phyloP scores from a whole-genome alignment of 2,888 invertebrate species.

The Charanyca ferruginea region DNA sequence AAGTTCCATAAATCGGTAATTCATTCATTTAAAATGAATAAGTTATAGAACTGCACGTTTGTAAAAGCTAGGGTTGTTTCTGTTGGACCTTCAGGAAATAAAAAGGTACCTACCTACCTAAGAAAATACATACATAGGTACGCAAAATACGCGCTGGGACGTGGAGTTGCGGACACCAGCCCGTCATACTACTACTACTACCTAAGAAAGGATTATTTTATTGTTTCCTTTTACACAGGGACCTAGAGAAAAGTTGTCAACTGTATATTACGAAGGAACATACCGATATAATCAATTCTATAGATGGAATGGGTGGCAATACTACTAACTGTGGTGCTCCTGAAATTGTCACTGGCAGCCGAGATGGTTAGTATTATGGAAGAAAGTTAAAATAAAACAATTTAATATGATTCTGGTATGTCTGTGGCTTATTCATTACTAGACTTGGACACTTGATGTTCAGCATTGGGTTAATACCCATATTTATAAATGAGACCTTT shows the following conservation, averaged over 20 bases:
- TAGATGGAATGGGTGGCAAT: slow-evolving; percentile 97
- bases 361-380: slow-evolving; percentile 95
- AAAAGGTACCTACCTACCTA: too few relatives aligned
- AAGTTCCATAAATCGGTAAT: slow-evolving; percentile 64
- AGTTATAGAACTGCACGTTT: not conserved
- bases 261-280: slow-evolving; percentile 95
- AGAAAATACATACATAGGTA: too few relatives aligned
- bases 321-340: slow-evolving; percentile 97
- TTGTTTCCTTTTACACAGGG: slow-evolving; percentile 88
- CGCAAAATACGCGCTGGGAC: too few relatives aligned
- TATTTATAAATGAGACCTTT: too few relatives aligned
- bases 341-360: slow-evolving; percentile 98
- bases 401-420: too few relatives aligned
- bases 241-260: slow-evolving; percentile 94
- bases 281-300: slow-evolving; percentile 96
- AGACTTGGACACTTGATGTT: too few relatives aligned
- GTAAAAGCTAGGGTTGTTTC: not conserved
- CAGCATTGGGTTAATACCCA: too few relatives aligned
- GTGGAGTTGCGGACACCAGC: too few relatives aligned
- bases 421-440: too few relatives aligned
- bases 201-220: not conserved
- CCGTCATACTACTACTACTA: too few relatives aligned
- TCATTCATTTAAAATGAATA: not conserved
- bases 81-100: not conserved
- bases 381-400: too few relatives aligned